A percentile compares a stretch with the other conserved stretches of the same genome.
phyloP scores from a whole-genome alignment of 2,797 vertebrate species.

The Artibeus lituratus region DNA sequence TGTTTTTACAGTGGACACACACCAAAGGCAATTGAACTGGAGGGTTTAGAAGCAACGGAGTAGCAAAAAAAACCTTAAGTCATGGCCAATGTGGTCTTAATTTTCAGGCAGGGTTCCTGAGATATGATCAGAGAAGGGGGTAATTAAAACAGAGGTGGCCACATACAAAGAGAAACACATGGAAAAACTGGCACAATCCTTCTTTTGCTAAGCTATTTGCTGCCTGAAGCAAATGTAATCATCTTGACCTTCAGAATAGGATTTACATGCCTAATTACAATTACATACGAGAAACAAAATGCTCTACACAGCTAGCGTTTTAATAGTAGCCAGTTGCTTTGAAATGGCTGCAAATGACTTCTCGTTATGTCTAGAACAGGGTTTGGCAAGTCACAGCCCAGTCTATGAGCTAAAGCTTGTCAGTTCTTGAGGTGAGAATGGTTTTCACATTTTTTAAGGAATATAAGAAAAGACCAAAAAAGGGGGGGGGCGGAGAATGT shows the following conservation, averaged over 20 bases:
- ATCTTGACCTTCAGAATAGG: not conserved
- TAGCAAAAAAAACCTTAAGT: not conserved
- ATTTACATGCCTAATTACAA: not conserved
- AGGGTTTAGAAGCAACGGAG: not conserved
- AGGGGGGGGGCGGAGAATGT: not conserved
- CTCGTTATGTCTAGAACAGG: not conserved
- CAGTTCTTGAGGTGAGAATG: not conserved
- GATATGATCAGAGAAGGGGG: not conserved
- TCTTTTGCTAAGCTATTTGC: not conserved
- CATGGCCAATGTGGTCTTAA: not conserved
- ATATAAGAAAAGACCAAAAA: not conserved
- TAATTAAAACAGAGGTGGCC: not conserved
- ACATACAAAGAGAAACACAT: not conserved
- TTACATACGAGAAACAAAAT: not conserved
- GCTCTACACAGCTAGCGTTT: not conserved
- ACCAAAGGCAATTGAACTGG: not conserved
- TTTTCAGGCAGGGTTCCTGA: not conserved
- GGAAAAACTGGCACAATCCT: not conserved
- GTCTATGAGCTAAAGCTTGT: not conserved
- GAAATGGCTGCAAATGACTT: conserved; percentile 29
- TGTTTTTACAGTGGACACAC: not conserved
- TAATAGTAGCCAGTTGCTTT: conserved; percentile 6
- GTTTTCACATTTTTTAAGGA: conserved; percentile 5
- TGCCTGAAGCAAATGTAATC: not conserved
- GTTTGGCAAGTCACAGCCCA: not conserved